Base-by-base conservation (phyloP, 1,140 invertebrate species). In the Bathynomus jamesi region DNA sequence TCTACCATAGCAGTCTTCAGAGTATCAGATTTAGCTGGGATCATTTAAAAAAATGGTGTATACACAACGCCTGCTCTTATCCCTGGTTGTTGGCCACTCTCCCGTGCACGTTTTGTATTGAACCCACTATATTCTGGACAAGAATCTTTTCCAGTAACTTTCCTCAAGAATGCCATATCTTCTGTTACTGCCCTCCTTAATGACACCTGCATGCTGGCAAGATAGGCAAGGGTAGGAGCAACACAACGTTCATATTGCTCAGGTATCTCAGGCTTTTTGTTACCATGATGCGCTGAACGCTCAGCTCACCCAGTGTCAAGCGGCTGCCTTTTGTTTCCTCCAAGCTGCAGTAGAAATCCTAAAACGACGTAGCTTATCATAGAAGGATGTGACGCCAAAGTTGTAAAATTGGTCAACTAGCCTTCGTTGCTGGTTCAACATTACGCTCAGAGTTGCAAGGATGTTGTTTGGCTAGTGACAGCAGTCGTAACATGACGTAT, bases 91-190 rank as follows among this genome's bases (percentile, higher is more conserved):
- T 67, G 28, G 8, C 66, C 66, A 61, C 66, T 32, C 24, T 67
- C 30, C 24, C 66, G 4, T 10, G 66, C 31, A 31, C 10, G 4
- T 67, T 46, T 67, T 24, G 24, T 67, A 46, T 67, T 67, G 66
- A 67, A 67, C 4, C 66, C 66, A 46, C 66, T 28, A 67, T 67
- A 67, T 28, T 67, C 66, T 67, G 66, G 66, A 25, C 66, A 40
- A n/a, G 13, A 21, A n/a, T n/a, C n/a, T n/a, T n/a, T n/a, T n/a
- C n/a, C n/a, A n/a, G n/a, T n/a, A n/a, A n/a, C n/a, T n/a, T n/a
- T n/a, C n/a, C n/a, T n/a, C n/a, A n/a, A n/a, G n/a, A n/a, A n/a
- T n/a, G n/a, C n/a, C n/a, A n/a, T n/a, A n/a, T n/a, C n/a, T n/a
- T n/a, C n/a, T n/a, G n/a, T n/a, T n/a, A n/a, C n/a, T n/a, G n/a